Conservation (phyloP, 2,888 invertebrate species). For the Alentia gelatinosa region DNA sequence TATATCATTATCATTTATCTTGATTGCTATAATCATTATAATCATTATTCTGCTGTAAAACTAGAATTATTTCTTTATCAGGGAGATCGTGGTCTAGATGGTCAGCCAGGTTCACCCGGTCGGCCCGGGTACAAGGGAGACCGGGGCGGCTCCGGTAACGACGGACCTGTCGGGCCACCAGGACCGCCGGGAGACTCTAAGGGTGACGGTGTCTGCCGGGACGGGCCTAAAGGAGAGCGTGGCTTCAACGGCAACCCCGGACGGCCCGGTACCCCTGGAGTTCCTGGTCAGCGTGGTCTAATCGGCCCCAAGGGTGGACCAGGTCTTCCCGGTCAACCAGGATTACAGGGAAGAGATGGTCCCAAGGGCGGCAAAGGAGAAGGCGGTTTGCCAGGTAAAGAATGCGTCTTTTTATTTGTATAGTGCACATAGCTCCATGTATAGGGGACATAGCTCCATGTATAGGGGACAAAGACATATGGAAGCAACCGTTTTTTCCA, state of each 20-base stretch:
- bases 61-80: background rate
- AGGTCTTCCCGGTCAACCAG: constrained; percentile 56
- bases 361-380: constrained; percentile 54
- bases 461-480: too few relatives aligned
- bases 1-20: too few relatives aligned
- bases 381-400: constrained; percentile 35
- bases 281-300: constrained; percentile 51
- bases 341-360: constrained; percentile 52
- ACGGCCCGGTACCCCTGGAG: constrained; percentile 55
- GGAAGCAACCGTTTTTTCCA: too few relatives aligned
- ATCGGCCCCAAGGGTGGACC: constrained; percentile 58
- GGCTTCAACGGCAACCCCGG: constrained; percentile 53
- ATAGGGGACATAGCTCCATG: too few relatives aligned
- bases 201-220: constrained; percentile 24
- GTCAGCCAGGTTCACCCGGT: constrained; percentile 51
- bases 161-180: constrained; percentile 52
- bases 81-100: constrained; percentile 54
- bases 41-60: too few relatives aligned
- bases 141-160: constrained; percentile 57
- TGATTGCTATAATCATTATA: too few relatives aligned
- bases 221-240: constrained; percentile 46
- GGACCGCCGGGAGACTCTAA: constrained; percentile 58
- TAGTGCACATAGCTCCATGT: too few relatives aligned
- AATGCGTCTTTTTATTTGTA: background rate
- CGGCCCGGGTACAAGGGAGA: constrained; percentile 63